Base-by-base conservation (phyloP, 2,113 vertebrate species). In the Pteronura brasiliensis region DNA sequence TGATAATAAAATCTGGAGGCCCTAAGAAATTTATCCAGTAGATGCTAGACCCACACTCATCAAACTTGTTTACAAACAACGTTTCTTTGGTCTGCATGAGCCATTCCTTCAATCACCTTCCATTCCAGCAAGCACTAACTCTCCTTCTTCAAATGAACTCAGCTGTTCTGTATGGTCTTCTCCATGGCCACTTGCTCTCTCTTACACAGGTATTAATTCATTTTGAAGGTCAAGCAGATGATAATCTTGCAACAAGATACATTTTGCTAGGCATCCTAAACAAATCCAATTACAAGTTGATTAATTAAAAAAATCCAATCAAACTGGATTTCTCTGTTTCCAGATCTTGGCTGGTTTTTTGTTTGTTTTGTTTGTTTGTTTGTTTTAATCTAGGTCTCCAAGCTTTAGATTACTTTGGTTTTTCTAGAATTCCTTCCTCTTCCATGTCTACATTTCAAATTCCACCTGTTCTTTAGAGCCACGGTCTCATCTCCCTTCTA, bases 181-280 rank as follows among this genome's bases (percentile, higher is more conserved):
- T 77, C 74, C 18, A n/a, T 72, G 72, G 87, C 69, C 18, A 65
- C 31, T 49, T 81, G 27, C 25, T 76, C 57, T 95, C 20, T 96
- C 77, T 94, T 95, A 83, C 47, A 39, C 69, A 71, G 44, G 49
- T 31, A 59, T 49, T 85, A 92, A 93, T 90, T 93, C 67, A 89
- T 74, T 59, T 93, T 92, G 10, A 42, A 77, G 71, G 34, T 72
- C 27, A 90, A 92, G 7, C 77, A 84, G 27, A 74, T 76, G 21
- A 95, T 85, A 69, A 25, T 57, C 59, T 87, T 96, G 20, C 29
- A 96, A 90, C 9, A 23, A 61, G 52, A 71, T 65, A 55, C 21
- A 88, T 93, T 94, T 92, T 27, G n/a, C 42, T 29, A 93, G 61
- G 10, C 47, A 65, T 55, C 27, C 55, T 71, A 90, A 94, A 23